These are phyloP conservation scores for Tylochromis polylepis DNA, from an alignment of 2,113 vertebrate species.

Conservation along the genomic window DNA sequence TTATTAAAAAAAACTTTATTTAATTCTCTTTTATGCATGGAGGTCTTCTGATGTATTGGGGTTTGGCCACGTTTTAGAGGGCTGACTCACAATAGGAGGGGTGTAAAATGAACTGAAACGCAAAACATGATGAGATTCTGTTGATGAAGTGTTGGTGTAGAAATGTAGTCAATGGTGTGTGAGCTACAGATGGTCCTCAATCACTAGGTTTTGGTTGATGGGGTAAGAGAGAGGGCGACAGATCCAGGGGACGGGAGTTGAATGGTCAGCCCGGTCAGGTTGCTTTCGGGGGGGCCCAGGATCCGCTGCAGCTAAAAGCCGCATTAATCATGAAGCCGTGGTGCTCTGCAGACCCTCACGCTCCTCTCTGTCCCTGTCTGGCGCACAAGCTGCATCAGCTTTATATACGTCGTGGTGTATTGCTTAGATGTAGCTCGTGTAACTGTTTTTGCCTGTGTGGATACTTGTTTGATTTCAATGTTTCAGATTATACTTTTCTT, in stretches of 20 bases:
- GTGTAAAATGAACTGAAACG: neutral
- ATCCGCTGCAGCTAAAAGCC: conserved; percentile 69
- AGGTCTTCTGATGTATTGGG: neutral
- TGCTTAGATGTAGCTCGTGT: neutral
- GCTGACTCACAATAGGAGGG: neutral
- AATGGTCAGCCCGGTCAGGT: conserved; percentile 38
- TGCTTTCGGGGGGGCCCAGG: conserved; percentile 22
- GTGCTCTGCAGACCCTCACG: conserved; percentile 49
- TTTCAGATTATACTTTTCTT: neutral
- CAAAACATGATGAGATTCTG: neutral
- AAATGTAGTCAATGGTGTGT: conserved; percentile 5
- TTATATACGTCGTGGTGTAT: neutral
- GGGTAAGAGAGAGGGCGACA: neutral
- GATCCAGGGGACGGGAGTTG: neutral
- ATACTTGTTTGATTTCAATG: neutral
- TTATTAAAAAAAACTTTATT: neutral
- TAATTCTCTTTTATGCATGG: neutral
- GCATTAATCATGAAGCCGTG: conserved; percentile 69
- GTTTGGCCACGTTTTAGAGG: neutral
- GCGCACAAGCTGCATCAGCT: neutral
- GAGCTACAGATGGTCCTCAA: neutral
- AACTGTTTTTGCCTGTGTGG: neutral
- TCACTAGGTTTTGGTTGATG: neutral
- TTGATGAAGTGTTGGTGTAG: conserved; percentile 8
- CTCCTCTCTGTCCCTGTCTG: neutral